Conservation (phyloP, 2,113 vertebrate genomes). For the Petroica traversi region DNA sequence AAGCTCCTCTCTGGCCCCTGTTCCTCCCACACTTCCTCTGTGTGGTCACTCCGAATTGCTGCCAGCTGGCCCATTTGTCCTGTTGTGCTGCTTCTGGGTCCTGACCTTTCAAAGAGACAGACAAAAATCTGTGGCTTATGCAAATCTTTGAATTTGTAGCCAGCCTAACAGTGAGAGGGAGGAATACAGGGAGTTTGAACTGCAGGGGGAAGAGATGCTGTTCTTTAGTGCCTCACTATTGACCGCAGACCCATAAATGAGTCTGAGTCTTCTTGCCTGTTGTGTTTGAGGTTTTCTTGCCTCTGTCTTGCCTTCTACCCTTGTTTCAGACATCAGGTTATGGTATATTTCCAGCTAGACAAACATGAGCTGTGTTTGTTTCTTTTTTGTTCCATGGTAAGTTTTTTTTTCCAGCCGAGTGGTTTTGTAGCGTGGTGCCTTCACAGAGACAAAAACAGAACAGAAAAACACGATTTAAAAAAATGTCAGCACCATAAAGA, state of each 20-base stretch:
- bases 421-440: neutral
- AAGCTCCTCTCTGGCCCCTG: neutral
- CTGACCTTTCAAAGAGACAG: neutral
- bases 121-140: constrained; percentile 18
- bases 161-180: neutral
- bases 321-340: neutral
- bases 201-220: neutral
- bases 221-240: neutral
- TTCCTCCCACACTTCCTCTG: constrained; percentile 3
- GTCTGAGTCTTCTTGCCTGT: neutral
- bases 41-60: constrained; percentile 46
- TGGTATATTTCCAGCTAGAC: neutral
- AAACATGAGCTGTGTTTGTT: neutral
- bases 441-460: neutral
- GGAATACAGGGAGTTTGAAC: neutral
- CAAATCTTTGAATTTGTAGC: constrained; percentile 10
- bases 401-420: neutral
- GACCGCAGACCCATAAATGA: neutral
- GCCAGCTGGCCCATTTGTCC: constrained; percentile 44
- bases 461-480: neutral
- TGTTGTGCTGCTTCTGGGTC: constrained; percentile 6
- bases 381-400: neutral
- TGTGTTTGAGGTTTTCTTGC: neutral
- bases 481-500: neutral
- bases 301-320: neutral